Percentiles rank a stretch among this genome's conserved stretches.
Conservation (phyloP, 1,140 invertebrate species). For the Heliconius nattereri region DNA sequence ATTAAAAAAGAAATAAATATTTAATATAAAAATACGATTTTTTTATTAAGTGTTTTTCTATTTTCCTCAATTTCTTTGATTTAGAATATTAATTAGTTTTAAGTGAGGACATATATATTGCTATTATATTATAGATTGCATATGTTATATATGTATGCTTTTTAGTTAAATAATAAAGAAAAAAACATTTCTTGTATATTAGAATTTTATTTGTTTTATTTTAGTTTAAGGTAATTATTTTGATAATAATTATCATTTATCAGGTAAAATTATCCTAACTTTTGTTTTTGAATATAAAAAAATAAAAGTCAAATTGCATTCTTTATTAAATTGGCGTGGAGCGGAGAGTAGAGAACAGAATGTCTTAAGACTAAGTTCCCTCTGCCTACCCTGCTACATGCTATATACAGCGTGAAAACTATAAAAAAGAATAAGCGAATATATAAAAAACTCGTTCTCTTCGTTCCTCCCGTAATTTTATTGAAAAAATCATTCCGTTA, state of each 20-base stretch:
- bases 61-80: background rate
- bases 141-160: background rate
- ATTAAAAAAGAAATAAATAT: background rate
- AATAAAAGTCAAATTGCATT: background rate
- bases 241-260: background rate
- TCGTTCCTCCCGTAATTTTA: background rate
- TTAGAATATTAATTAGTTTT: background rate
- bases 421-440: background rate
- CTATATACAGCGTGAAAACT: no score
- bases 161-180: conserved; percentile 1
- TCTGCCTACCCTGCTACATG: background rate
- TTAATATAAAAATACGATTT: background rate
- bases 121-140: background rate
- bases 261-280: no score
- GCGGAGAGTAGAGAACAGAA: background rate
- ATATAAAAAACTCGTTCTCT: background rate
- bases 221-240: background rate
- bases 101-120: conserved; percentile 1
- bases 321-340: background rate
- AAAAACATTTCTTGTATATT: background rate
- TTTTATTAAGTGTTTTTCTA: background rate
- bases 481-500: background rate
- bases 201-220: background rate
- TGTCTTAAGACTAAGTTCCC: background rate
- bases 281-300: no score